Percentiles rank a stretch among this genome's conserved stretches.
These are phyloP conservation scores for Pollenia labialis DNA, from an alignment of 2,888 invertebrate species.

Conservation along the genomic window DNA sequence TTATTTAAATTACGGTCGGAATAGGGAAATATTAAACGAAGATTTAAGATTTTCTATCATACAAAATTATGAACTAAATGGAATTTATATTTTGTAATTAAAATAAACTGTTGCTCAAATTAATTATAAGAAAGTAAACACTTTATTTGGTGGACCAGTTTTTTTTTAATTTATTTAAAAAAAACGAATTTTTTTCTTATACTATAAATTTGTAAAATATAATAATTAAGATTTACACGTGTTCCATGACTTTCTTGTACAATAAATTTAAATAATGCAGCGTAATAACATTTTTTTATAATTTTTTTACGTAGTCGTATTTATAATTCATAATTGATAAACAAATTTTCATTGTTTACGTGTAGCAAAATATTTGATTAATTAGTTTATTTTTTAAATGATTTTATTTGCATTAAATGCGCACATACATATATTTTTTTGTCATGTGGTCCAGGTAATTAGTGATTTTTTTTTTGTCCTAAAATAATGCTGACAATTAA, in stretches of 20 bases:
- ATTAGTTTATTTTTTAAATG: constrained; percentile 14
- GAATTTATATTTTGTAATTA: too few species aligned
- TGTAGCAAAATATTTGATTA: constrained; percentile 35
- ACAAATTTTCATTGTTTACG: constrained; percentile 32
- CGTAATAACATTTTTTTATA: constrained; percentile 30
- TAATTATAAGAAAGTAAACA: too few species aligned
- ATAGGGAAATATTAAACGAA: too few species aligned
- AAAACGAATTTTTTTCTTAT: constrained; percentile 3
- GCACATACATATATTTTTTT: constrained; percentile 17
- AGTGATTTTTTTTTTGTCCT: not conserved
- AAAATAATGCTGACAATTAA: not conserved
- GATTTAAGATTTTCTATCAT: too few species aligned
- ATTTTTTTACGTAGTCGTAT: not conserved
- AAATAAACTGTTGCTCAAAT: too few species aligned
- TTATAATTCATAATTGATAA: constrained; percentile 36
- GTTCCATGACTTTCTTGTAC: constrained; percentile 36
- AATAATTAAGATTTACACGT: constrained; percentile 42
- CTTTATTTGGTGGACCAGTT: not conserved
- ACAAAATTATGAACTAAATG: too few species aligned
- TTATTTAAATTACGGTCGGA: too few species aligned
- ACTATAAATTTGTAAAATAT: constrained; percentile 38
- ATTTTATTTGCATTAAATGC: constrained; percentile 17
- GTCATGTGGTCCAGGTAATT: constrained; percentile 13
- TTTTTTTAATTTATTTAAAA: not conserved
- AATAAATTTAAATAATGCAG: constrained; percentile 42